Percentiles rank a stretch among this genome's conserved stretches.
These are phyloP conservation scores for Charina bottae DNA, from an alignment of 2,113 vertebrate species.

Conservation along the genomic window DNA sequence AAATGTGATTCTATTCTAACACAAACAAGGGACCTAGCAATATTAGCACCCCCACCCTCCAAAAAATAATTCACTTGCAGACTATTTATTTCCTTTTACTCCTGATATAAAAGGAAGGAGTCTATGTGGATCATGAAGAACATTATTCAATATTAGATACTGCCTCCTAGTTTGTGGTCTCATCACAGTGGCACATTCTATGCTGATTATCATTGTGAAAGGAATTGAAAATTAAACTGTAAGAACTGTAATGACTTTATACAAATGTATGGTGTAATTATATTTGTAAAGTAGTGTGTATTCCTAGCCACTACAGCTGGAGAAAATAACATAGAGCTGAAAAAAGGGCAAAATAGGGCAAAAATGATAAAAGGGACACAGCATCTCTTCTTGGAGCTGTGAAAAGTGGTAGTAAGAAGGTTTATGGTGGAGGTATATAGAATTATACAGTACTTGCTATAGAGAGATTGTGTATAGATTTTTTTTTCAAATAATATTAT, in stretches of 20 bases:
- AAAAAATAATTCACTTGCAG: not conserved
- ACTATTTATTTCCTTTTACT: not conserved
- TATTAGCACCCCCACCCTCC: not conserved
- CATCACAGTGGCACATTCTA: too few species aligned
- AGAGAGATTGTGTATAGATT: too few species aligned
- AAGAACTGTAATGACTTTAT: too few species aligned
- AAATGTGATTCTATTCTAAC: not conserved
- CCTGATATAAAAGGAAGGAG: not conserved
- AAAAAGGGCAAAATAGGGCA: not conserved
- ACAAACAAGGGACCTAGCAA: not conserved
- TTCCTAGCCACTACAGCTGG: not conserved
- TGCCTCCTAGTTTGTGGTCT: too few species aligned
- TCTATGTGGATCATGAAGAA: not conserved
- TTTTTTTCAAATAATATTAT: too few species aligned
- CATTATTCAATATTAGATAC: not conserved
- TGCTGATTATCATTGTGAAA: too few species aligned
- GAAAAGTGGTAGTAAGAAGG: not conserved
- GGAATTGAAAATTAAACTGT: too few species aligned
- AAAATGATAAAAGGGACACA: not conserved
- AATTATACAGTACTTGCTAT: too few species aligned
- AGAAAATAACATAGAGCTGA: not conserved
- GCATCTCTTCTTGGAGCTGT: not conserved
- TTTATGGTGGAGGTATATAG: too few species aligned
- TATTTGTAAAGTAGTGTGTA: too few species aligned
- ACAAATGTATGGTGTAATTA: too few species aligned